phyloP scores from a whole-genome alignment of 2,113 vertebrate genomes.

The Hypomesus transpacificus region DNA sequence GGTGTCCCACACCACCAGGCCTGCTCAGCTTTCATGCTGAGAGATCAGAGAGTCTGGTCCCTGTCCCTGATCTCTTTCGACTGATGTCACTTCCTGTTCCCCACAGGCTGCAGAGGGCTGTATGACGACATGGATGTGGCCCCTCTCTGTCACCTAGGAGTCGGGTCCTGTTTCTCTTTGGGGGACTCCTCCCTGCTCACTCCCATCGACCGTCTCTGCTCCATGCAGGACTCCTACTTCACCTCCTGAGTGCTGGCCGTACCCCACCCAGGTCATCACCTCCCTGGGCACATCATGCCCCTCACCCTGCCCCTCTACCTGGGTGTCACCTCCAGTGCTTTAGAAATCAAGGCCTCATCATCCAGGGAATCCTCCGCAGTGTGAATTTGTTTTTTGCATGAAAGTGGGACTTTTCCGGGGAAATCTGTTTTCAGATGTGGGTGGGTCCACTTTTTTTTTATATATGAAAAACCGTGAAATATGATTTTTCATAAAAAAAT shows the following conservation, averaged over 20 bases:
- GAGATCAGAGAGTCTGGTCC: not conserved
- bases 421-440: too few species aligned
- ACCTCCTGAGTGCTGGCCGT: constrained; percentile 77
- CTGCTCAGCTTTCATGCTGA: too few species aligned
- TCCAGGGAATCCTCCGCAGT: not conserved
- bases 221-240: constrained; percentile 99
- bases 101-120: constrained; percentile 81
- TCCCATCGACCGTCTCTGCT: constrained; percentile 95
- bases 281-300: not conserved
- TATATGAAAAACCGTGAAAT: too few species aligned
- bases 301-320: constrained; percentile 10
- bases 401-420: too few species aligned
- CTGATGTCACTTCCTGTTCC: not conserved
- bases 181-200: constrained; percentile 82
- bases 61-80: not conserved
- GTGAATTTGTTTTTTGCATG: constrained; percentile 1
- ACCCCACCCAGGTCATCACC: not conserved
- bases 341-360: constrained; percentile 4
- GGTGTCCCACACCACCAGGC: too few species aligned
- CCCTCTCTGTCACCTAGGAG: constrained; percentile 80
- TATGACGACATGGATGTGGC: constrained; percentile 83
- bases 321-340: constrained; percentile 18
- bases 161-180: constrained; percentile 81
- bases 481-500: too few species aligned
- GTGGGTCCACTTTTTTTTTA: too few species aligned